Evolutionary conservation across 1,140 invertebrate genomes (phyloP), one percentile per base, ranked within the genome.

Genomic region (Arion vulgaris): DNA sequence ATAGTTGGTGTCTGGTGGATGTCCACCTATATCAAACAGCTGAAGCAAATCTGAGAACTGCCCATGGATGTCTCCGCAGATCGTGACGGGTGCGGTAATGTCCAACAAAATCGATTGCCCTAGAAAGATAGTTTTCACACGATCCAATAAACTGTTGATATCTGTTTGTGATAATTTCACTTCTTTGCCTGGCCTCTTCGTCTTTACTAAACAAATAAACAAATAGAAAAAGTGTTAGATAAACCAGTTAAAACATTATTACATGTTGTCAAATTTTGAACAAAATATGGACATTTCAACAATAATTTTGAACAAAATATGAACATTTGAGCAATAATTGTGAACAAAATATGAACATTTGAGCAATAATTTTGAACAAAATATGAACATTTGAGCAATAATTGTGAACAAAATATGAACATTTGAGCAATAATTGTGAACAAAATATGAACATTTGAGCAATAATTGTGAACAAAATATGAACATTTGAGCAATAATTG

Each of bases 61-160:
- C 36, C 78, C 78, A n/a, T 80, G 78, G 34, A 80, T 71, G 51
- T 80, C 78, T 0, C 78, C 78, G 53, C 76, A 78, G 76, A 78
- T 66, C 2, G 76, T 78, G 19, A 78, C 4, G 15, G 76, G 76
- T 9, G 76, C 76, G 17, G 7, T 2, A 0, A 78, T 9, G 4
- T 78, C 76, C 32, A 78, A 34, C 17, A 78, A 45, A 4, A 66
- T 38, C 0, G 76, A 53, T n/a, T 78, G 76, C 4, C 1, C 7
- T 13, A 78, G 36, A 0, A 78, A 36, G 34, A 78, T 28, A 5
- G 15, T 5, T 26, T 36, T 17, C 51, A 78, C 76, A 0, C 9
- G 19, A 17, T 78, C 57, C 57, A 78, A n/a, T 0, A 78, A 36
- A 0, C 0, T 38, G 32, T 39, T 5, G 32, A 78, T 49, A 34